Evolutionary conservation across 1,140 invertebrate genomes (phyloP).

Genomic region (Adelges cooleyi): DNA sequence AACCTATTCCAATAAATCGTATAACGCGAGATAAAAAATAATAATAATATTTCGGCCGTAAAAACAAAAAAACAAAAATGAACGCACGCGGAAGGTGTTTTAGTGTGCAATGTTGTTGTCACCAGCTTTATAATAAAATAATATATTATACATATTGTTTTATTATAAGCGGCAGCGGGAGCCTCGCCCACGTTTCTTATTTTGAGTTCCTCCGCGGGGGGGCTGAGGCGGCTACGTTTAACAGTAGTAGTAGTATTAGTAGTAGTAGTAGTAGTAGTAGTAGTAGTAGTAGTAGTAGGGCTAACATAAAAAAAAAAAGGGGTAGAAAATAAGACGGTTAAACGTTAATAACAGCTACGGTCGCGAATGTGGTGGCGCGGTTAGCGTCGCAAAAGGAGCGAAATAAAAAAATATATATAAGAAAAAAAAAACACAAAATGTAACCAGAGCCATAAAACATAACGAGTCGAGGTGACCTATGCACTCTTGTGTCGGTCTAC

Average conservation of each 20-base stretch:
- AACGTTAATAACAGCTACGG: slow-evolving; percentile 1
- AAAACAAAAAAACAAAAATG: neutral
- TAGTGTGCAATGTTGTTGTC: neutral
- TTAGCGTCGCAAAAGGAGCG: neutral
- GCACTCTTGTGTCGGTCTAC: slow-evolving; percentile 8
- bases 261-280: too few relatives aligned
- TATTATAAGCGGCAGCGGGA: neutral
- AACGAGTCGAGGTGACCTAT: slow-evolving; percentile 26
- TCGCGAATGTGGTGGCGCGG: neutral
- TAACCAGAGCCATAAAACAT: slow-evolving; percentile 28
- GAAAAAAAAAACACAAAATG: slow-evolving; percentile 18
- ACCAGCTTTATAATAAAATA: too few relatives aligned
- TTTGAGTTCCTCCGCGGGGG: slow-evolving; percentile 1
- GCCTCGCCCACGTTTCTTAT: slow-evolving; percentile 2
- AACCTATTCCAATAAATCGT: too few relatives aligned
- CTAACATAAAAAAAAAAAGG: slow-evolving; percentile 8
- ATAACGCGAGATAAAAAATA: too few relatives aligned
- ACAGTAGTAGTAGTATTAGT: neutral
- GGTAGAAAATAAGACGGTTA: neutral
- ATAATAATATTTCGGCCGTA: too few relatives aligned
- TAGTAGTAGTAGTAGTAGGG: slow-evolving; percentile 2
- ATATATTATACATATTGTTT: too few relatives aligned
- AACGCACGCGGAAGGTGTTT: slow-evolving; percentile 3
- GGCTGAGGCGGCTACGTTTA: neutral
- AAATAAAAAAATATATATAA: too few relatives aligned